Evolutionary conservation across 2,888 invertebrate species (phyloP), one percentile per base, ranked within the genome.

Genomic region (Amiota communis): DNA sequence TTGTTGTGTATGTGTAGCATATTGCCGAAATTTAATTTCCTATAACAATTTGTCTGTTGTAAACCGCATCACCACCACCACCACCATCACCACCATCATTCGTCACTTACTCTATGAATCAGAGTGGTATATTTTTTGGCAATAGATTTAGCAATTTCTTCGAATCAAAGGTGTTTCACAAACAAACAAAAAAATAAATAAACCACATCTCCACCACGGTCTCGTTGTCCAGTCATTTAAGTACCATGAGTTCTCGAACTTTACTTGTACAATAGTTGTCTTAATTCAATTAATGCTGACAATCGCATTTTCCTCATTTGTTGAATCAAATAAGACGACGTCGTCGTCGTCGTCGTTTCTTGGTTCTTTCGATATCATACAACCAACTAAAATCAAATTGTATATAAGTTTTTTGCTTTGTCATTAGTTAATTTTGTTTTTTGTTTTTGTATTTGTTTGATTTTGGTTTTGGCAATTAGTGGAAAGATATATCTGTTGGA

Each of bases 241-340:
- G 36, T 20, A 53, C 36, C 36, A 15, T 47, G 46, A 12, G 13
- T 64, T 53, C 15, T 53, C 15, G 15, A 73, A 23, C 74, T 47
- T 53, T 15, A 23, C 2, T 23, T 70, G 46, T 48, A 47, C 67
- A 51, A 64, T 51, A 72, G 72, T 64, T 71, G 49, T 56, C 75
- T 77, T 75, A 79, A 80, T 80, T 80, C 72, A 80, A 79, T 80
- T 80, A 80, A 76, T 73, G 77, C 77, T 77, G 80, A 80, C 77
- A 76, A 72, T 72, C 53, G 75, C 74, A 72, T 73, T 80, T 80
- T 80, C 76, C 75, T 0, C 17, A 49, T 4, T 20, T 36, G 63
- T 36, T 36, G 36, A 36, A 36, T 36, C 36, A 36, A 6, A 23
- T n/a, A 23, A 1, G 23, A 23, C 2, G 36, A 6, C 36, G 8